A percentile compares a stretch with the other conserved stretches of the same genome.
Evolutionary conservation across 1,140 invertebrate species (phyloP).

Genomic region (Macrobrachium nipponense): DNA sequence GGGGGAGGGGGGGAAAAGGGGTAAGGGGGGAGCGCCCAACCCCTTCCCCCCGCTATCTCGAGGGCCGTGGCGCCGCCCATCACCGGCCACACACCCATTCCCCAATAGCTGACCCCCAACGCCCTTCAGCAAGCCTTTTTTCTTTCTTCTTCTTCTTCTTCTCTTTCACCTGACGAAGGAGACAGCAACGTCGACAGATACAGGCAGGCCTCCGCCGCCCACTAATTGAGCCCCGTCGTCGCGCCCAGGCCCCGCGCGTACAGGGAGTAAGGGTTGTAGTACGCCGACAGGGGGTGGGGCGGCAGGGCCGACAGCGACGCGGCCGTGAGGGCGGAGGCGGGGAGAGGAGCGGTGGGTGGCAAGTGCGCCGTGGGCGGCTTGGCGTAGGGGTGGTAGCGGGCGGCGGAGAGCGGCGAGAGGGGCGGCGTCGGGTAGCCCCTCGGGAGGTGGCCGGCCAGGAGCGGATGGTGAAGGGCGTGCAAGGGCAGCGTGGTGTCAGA

Average conservation of each 20-base stretch:
- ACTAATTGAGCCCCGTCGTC: constrained; percentile 58
- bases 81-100: constrained; percentile 30
- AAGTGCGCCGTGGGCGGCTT: constrained; percentile 75
- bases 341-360: constrained; percentile 56
- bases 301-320: constrained; percentile 58
- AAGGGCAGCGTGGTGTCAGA: constrained; percentile 70
- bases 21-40: too few relatives aligned
- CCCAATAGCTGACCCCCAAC: neutral
- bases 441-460: constrained; percentile 64
- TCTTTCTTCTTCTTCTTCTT: too few relatives aligned
- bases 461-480: constrained; percentile 70
- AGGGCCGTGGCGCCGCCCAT: constrained; percentile 29
- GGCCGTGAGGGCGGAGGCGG: constrained; percentile 61
- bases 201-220: neutral
- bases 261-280: constrained; percentile 63
- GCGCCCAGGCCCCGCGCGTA: constrained; percentile 62
- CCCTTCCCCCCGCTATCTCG: constrained; percentile 15
- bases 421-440: constrained; percentile 86
- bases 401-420: constrained; percentile 80
- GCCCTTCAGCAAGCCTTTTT: too few relatives aligned
- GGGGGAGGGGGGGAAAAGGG: too few relatives aligned
- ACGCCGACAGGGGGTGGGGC: constrained; percentile 62
- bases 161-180: too few relatives aligned
- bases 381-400: constrained; percentile 91
- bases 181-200: constrained; percentile 1